Conservation (phyloP, 2,113 vertebrate species). For the Phodopus roborovskii region DNA sequence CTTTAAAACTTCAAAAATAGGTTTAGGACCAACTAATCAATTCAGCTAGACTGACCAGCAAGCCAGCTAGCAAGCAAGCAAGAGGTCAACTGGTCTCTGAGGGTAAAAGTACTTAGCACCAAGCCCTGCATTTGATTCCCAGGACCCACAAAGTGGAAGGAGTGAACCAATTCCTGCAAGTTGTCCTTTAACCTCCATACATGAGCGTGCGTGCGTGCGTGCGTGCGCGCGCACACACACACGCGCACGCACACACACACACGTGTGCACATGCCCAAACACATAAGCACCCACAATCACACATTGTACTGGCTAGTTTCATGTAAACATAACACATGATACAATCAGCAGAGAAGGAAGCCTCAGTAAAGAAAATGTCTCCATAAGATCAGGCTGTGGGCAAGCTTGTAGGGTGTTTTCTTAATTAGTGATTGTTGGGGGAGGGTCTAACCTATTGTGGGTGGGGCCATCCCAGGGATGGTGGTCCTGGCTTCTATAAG, state of each 20-base stretch:
- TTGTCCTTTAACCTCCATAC: background rate
- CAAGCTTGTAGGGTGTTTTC: background rate
- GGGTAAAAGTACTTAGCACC: background rate
- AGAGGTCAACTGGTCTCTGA: background rate
- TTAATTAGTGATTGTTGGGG: background rate
- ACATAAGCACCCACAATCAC: background rate
- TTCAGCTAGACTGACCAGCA: background rate
- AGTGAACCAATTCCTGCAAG: background rate
- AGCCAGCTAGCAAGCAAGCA: too few species aligned
- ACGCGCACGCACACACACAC: too few species aligned
- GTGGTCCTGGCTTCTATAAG: background rate
- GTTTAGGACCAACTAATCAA: background rate
- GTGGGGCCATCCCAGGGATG: background rate
- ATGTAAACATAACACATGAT: background rate
- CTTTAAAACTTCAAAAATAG: constrained; percentile 53
- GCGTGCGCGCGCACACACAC: too few species aligned
- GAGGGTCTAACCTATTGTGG: too few species aligned
- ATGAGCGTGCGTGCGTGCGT: too few species aligned
- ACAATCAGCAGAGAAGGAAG: background rate
- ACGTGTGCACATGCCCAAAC: background rate
- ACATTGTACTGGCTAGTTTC: background rate
- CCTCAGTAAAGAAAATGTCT: background rate
- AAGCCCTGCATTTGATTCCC: background rate
- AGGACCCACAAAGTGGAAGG: background rate
- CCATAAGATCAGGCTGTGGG: background rate